Evolutionary conservation across 2,113 vertebrate genomes (phyloP).

Genomic region (Collichthys lucidus): DNA sequence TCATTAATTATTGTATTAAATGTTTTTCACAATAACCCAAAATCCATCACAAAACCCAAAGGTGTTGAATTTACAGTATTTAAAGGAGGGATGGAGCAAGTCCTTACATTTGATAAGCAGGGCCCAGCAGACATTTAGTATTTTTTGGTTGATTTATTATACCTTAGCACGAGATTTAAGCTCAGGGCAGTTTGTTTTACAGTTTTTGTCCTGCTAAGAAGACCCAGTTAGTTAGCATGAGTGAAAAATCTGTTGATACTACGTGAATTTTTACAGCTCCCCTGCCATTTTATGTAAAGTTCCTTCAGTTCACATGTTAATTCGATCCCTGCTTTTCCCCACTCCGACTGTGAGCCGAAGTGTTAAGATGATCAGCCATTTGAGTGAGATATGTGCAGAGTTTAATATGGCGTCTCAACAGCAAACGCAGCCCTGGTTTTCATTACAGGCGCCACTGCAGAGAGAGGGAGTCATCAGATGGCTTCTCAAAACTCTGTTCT

Average conservation of each 20-base stretch:
- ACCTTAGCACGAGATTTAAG: background rate
- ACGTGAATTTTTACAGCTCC: background rate
- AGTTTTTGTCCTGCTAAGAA: background rate
- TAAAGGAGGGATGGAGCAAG: background rate
- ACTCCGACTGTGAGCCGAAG: background rate
- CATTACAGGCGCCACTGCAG: conserved; percentile 76
- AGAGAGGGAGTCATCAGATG: conserved; percentile 74
- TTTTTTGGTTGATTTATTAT: background rate
- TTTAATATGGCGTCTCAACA: conserved; percentile 57
- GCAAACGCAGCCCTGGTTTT: conserved; percentile 73
- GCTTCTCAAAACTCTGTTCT: conserved; percentile 76
- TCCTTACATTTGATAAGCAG: background rate
- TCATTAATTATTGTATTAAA: too few species aligned
- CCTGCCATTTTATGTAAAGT: background rate
- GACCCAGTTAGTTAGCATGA: background rate
- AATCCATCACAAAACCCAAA: background rate
- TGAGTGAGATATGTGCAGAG: conserved; percentile 50
- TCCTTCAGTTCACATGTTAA: background rate
- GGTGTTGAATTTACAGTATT: background rate
- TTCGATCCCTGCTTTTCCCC: background rate
- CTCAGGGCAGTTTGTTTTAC: background rate
- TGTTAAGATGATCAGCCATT: conserved; percentile 41
- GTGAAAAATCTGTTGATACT: background rate
- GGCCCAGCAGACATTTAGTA: background rate
- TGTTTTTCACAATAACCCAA: too few species aligned